Evolutionary conservation across 2,888 invertebrate species (phyloP).

Genomic region (Antheraea assamensis): DNA sequence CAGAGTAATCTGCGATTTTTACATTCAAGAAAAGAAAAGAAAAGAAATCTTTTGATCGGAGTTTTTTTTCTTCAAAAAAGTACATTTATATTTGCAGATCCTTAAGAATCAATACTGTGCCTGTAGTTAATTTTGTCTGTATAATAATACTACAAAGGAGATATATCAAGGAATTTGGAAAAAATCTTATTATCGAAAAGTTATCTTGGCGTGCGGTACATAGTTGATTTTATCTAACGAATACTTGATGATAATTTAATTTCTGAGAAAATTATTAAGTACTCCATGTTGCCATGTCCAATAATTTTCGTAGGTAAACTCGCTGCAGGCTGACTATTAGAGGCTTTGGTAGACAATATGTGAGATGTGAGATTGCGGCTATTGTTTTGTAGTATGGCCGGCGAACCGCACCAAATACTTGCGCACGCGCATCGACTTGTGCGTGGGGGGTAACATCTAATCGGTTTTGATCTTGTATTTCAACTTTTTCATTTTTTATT

Average conservation of each 20-base stretch:
- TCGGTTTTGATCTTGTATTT: slow-evolving; percentile 9
- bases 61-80: no score
- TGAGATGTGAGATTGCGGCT: slow-evolving; percentile 63
- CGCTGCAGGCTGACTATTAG: slow-evolving; percentile 52
- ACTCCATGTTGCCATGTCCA: slow-evolving; percentile 17
- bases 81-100: no score
- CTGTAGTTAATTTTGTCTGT: no score
- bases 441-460: slow-evolving; percentile 13
- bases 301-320: slow-evolving; percentile 23
- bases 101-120: no score
- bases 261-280: background rate
- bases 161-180: no score
- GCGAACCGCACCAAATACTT: slow-evolving; percentile 6
- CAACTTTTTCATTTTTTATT: background rate
- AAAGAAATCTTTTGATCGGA: no score
- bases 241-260: background rate
- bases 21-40: no score
- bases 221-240: no score
- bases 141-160: no score
- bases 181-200: no score
- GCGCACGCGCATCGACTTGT: slow-evolving; percentile 12
- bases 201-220: no score
- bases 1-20: no score
- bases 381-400: slow-evolving; percentile 52
- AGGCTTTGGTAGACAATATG: slow-evolving; percentile 68